phyloP scores from a whole-genome alignment of 2,797 vertebrate genomes.

The Chiloscyllium punctatum region DNA sequence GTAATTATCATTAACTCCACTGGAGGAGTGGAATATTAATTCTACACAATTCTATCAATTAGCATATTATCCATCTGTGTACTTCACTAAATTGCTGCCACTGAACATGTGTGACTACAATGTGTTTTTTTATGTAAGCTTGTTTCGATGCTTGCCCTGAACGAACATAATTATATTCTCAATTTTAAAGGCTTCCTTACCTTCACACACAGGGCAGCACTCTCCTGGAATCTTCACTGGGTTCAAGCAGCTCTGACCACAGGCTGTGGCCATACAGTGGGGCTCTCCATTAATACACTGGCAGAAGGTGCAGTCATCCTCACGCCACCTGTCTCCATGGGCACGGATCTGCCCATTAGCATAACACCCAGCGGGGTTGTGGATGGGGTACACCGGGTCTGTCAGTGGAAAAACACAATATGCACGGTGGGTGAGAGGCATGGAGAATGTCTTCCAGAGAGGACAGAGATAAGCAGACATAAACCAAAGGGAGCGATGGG shows the following conservation, averaged over 20 bases:
- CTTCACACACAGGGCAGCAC: constrained; percentile 81
- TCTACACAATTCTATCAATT: background rate
- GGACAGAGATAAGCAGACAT: no score
- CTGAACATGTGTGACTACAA: background rate
- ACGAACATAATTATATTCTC: background rate
- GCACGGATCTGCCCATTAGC: constrained; percentile 77
- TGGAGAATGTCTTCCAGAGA: background rate
- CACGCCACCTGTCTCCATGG: constrained; percentile 81
- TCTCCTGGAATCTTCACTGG: constrained; percentile 79
- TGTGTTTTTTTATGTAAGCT: background rate
- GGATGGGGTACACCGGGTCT: constrained; percentile 72
- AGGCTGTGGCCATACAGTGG: constrained; percentile 74
- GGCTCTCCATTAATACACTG: constrained; percentile 77
- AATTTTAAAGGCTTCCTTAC: constrained; percentile 49
- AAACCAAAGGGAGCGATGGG: background rate
- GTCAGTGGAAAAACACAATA: constrained; percentile 32
- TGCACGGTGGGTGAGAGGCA: background rate
- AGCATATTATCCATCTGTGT: background rate
- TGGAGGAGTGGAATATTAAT: background rate
- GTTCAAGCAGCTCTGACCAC: constrained; percentile 74
- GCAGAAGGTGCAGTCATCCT: constrained; percentile 83
- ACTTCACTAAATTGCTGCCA: background rate
- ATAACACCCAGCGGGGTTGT: constrained; percentile 76
- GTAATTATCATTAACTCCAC: background rate
- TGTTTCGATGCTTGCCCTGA: background rate